phyloP scores from a whole-genome alignment of 2,888 invertebrate genomes.

The Noctua comes region DNA sequence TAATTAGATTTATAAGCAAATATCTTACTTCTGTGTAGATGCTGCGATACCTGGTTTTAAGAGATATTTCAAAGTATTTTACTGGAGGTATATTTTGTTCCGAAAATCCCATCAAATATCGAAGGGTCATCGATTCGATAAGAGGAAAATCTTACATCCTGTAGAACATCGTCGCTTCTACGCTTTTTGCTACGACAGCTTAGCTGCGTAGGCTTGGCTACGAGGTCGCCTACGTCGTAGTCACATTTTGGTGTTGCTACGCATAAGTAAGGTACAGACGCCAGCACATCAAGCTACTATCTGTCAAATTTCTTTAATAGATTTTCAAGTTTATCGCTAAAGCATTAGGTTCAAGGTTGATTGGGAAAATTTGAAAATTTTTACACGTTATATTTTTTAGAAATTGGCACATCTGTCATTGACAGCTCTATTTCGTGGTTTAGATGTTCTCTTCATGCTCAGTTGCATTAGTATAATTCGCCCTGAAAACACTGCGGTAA shows the following conservation, averaged over 20 bases:
- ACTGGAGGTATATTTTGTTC: not conserved
- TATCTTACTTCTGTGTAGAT: not conserved
- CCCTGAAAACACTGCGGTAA: not conserved
- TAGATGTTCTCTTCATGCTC: not conserved
- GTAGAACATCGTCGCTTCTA: conserved; percentile 14
- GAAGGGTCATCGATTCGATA: not conserved
- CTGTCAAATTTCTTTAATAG: no score
- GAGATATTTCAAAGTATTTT: not conserved
- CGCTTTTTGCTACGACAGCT: conserved; percentile 29
- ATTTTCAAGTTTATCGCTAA: no score
- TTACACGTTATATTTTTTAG: not conserved
- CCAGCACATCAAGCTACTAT: no score
- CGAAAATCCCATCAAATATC: not conserved
- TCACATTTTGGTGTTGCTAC: not conserved
- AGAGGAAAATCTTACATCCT: not conserved
- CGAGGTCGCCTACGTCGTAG: conserved; percentile 30
- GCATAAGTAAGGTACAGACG: no score
- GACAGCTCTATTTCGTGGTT: not conserved
- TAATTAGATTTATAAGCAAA: not conserved
- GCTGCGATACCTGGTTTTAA: not conserved
- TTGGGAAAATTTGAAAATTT: no score
- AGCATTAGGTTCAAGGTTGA: no score
- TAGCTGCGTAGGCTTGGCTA: conserved; percentile 22
- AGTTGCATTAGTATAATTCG: not conserved
- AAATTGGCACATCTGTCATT: not conserved